phyloP scores from a whole-genome alignment of 2,888 invertebrate genomes.

The Melieria omissa region DNA sequence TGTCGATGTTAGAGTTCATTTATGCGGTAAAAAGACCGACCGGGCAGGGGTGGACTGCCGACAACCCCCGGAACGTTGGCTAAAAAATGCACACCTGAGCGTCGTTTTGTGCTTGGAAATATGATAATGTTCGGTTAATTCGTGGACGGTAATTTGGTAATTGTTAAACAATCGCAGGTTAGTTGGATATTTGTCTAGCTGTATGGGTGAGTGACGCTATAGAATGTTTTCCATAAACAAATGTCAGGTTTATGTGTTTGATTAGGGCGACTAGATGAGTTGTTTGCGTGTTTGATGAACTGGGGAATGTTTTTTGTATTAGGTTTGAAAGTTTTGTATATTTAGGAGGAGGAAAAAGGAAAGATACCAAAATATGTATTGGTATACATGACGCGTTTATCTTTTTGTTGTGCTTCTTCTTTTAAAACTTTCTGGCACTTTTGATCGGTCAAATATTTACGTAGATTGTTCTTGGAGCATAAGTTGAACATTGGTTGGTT shows the following conservation, averaged over 20 bases:
- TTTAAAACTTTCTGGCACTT: no score
- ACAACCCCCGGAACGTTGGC: not conserved
- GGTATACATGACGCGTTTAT: no score
- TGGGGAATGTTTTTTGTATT: not conserved
- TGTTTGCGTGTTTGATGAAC: constrained; percentile 32
- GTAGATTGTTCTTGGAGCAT: not conserved
- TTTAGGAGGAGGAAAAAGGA: not conserved
- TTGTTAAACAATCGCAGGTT: constrained; percentile 38
- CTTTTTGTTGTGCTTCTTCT: not conserved
- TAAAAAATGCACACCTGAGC: constrained; percentile 32
- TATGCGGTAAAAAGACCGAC: not conserved
- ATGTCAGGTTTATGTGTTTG: constrained; percentile 18
- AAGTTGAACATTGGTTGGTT: not conserved
- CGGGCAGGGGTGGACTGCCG: not conserved
- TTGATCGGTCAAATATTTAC: not conserved
- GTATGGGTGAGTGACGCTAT: not conserved
- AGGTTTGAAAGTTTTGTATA: not conserved
- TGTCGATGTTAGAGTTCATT: not conserved
- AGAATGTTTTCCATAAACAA: constrained; percentile 14
- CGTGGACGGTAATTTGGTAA: constrained; percentile 31
- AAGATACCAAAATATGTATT: no score
- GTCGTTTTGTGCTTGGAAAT: constrained; percentile 8
- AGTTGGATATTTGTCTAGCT: not conserved
- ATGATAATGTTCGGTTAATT: constrained; percentile 34
- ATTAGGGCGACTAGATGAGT: constrained; percentile 31